phyloP scores from a whole-genome alignment of 2,113 vertebrate species.

The Ciconia stormi region DNA sequence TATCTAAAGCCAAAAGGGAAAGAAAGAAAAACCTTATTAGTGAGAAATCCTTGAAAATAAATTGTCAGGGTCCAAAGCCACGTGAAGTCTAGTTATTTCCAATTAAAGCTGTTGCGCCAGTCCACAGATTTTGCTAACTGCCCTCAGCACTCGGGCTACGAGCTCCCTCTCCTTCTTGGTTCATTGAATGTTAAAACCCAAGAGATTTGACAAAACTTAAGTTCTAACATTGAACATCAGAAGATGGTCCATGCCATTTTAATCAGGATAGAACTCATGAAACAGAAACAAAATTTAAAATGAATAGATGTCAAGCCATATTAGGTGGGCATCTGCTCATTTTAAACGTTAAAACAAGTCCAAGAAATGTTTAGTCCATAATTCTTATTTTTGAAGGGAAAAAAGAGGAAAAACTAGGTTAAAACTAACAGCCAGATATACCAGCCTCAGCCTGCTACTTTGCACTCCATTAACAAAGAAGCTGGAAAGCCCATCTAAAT shows the following conservation, averaged over 20 bases:
- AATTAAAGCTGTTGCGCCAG: not conserved
- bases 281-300: not conserved
- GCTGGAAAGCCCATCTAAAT: not conserved
- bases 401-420: not conserved
- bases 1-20: not conserved
- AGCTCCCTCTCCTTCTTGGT: not conserved
- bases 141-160: not conserved
- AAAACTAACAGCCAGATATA: not conserved
- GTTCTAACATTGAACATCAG: not conserved
- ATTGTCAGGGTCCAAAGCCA: not conserved
- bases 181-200: not conserved
- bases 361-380: not conserved
- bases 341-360: not conserved
- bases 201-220: not conserved
- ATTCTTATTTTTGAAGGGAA: not conserved
- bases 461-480: not conserved
- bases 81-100: not conserved
- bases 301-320: not conserved
- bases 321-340: not conserved
- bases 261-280: not conserved
- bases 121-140: not conserved
- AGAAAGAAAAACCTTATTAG: not conserved
- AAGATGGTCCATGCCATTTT: not conserved
- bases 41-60: constrained; percentile 9
- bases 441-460: not conserved